Percentiles rank a stretch among this genome's conserved stretches.
These are phyloP conservation scores for Acanthiza pusilla DNA, from an alignment of 2,797 vertebrate species.

Conservation along the genomic window DNA sequence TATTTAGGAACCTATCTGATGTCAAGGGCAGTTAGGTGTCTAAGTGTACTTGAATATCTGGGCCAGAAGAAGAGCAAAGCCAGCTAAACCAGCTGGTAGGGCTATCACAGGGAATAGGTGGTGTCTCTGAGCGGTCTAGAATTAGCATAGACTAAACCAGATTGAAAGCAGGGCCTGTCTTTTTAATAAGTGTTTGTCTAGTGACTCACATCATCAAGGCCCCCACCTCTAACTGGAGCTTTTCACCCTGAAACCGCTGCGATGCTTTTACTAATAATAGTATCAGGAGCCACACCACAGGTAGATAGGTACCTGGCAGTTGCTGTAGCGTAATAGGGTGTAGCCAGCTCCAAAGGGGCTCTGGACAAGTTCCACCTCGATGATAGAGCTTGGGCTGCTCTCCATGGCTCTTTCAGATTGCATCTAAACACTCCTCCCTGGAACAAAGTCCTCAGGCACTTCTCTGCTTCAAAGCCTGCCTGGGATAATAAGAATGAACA, in stretches of 20 bases:
- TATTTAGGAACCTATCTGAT: not conserved
- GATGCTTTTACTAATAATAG: conserved; percentile 58
- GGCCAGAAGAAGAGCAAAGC: conserved; percentile 36
- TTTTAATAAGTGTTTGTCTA: conserved; percentile 51
- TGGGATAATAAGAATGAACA: conserved; percentile 45
- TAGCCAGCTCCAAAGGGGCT: conserved; percentile 51
- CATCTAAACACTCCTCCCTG: conserved; percentile 62
- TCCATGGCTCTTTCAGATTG: conserved; percentile 43
- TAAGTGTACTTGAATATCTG: not conserved
- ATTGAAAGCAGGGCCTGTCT: conserved; percentile 31
- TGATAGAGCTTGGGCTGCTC: conserved; percentile 51
- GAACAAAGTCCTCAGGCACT: conserved; percentile 65
- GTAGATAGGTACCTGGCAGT: not conserved
- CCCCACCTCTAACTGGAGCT: conserved; percentile 42
- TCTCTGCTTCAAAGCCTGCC: conserved; percentile 45
- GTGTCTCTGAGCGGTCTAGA: conserved; percentile 7
- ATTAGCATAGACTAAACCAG: conserved; percentile 43
- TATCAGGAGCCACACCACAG: not conserved
- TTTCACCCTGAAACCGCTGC: conserved; percentile 12
- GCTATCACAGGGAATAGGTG: conserved; percentile 28
- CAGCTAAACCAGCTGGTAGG: conserved; percentile 47
- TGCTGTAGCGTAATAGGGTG: not conserved
- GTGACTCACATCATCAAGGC: conserved; percentile 32
- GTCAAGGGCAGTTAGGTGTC: not conserved
- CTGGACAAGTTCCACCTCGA: conserved; percentile 50